Evolutionary conservation across 2,888 invertebrate species (phyloP), one percentile per base, ranked within the genome.

Genomic region (Margaritifera margaritifera): DNA sequence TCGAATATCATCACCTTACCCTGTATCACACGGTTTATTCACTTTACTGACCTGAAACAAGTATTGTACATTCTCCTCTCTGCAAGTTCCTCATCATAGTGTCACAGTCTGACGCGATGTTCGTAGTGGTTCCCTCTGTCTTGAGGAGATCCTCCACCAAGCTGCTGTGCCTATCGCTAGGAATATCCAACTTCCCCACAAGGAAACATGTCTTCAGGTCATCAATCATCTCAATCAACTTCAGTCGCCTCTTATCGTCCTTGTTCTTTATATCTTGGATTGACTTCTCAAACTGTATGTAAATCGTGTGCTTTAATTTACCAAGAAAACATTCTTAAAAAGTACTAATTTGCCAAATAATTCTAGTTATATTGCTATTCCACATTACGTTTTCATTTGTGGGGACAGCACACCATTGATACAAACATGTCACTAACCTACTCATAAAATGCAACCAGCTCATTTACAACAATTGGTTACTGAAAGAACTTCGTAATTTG

Each of bases 31-130:
- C 18, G 42, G 6, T 6, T 15, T 8, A 11, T n/a, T n/a, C 8
- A n/a, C n/a, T 3, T 19, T 42, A 69, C 71, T 69, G 62, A 84
- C 85, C 85, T 59, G 83, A 78, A 19, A 85, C 81, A 18, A 85
- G 76, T 22, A 85, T 66, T 31, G 77, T 74, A 57, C 82, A 83
- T 57, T 81, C 81, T 27, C 74, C 73, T 18, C 64, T 68, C 25
- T 73, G 52, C 4, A 85, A 63, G 56, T 68, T 51, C 0, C 68
- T 31, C 6, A 79, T 75, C 51, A 73, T 67, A 6, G 63, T 64
- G 24, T 58, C 50, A 54, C 84, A 72, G 58, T 85, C 84, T 53
- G 27, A 58, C 8, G 42, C 64, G 25, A 83, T 63, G 58, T 78
- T 73, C 6, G 70, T 57, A 22, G 70, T 69, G 4, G 79, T 74